Evolutionary conservation across 2,888 invertebrate species (phyloP), one percentile per base, ranked within the genome.

Genomic region (Thecocarcelia acutangulata): DNA sequence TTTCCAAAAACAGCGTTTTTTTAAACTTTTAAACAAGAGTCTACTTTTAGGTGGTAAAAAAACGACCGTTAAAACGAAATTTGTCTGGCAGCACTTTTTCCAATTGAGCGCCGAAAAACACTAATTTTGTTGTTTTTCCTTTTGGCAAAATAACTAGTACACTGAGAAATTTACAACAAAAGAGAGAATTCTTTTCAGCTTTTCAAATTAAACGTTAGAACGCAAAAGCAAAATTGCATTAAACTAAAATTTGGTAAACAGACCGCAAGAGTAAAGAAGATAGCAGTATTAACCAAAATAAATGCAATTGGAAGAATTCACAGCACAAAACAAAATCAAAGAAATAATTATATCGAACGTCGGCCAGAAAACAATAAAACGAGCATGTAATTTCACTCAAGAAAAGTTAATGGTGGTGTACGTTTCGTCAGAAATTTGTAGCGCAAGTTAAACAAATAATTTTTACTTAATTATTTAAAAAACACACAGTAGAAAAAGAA

Each of bases 391-490:
- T 84, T 85, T 87, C 87, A 88, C 87, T 88, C 86, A 86, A 86
- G 84, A 87, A 88, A 88, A 87, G 87, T 87, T 87, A 86, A 87
- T 86, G 87, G 88, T 88, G 86, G 89, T 87, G 89, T 87, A 87
- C 87, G 85, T 87, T 86, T 87, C 83, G 83, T 86, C 85, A 15
- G 84, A 84, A 85, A 84, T 83, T 78, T 84, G 85, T 87, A 85
- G 83, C 87, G 86, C 82, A 82, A 82, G 66, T 73, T 58, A 82
- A 83, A 84, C 37, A 77, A 58, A 33, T 63, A 61, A 63, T 69
- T 63, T 54, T 54, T 75, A 80, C 74, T 74, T 66, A 74, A 50
- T 77, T 81, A 85, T 85, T 85, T 83, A 78, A 58, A 74, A 80
- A 66, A 9, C 24, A 9, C 24, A 64, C 28, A 44, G 17, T 28